A percentile compares a stretch with the other conserved stretches of the same genome.
Evolutionary conservation across 2,113 vertebrate species (phyloP).

Genomic region (Oncorhynchus clarkii): DNA sequence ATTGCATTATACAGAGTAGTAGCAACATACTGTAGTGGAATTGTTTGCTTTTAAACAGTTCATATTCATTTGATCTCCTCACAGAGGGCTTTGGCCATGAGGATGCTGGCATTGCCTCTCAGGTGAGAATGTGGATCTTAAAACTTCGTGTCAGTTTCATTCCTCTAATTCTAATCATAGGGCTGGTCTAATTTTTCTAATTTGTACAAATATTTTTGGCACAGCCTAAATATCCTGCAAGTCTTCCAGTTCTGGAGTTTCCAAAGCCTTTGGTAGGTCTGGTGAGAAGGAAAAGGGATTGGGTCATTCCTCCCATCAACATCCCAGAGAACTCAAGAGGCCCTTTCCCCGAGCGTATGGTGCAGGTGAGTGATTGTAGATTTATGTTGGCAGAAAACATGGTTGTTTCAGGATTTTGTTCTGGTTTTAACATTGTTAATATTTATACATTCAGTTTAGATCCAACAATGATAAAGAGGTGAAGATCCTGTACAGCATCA

Average conservation of each 20-base stretch:
- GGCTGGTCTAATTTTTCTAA: too few relatives aligned
- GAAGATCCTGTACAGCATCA: constrained; percentile 58
- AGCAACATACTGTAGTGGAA: too few relatives aligned
- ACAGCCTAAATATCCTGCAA: neutral
- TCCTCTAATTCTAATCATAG: too few relatives aligned
- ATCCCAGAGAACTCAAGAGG: constrained; percentile 51
- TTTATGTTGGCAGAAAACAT: neutral
- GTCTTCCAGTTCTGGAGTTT: constrained; percentile 54
- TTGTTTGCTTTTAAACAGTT: too few relatives aligned
- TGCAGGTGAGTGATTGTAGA: constrained; percentile 45
- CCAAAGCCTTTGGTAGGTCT: constrained; percentile 44
- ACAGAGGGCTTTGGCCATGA: too few relatives aligned
- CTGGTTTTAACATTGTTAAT: too few relatives aligned
- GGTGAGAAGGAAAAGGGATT: constrained; percentile 68
- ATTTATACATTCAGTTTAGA: constrained; percentile 53
- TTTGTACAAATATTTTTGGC: neutral
- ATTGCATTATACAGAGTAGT: too few relatives aligned
- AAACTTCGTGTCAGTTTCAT: too few relatives aligned
- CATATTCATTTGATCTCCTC: too few relatives aligned
- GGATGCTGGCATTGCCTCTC: too few relatives aligned
- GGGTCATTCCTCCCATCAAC: constrained; percentile 61
- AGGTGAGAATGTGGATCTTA: too few relatives aligned
- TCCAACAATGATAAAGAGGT: constrained; percentile 28
- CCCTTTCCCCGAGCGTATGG: constrained; percentile 42
- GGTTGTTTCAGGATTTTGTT: too few relatives aligned